Base-by-base conservation (phyloP, 2,888 invertebrate genomes). In the Gryllus longicercus region DNA sequence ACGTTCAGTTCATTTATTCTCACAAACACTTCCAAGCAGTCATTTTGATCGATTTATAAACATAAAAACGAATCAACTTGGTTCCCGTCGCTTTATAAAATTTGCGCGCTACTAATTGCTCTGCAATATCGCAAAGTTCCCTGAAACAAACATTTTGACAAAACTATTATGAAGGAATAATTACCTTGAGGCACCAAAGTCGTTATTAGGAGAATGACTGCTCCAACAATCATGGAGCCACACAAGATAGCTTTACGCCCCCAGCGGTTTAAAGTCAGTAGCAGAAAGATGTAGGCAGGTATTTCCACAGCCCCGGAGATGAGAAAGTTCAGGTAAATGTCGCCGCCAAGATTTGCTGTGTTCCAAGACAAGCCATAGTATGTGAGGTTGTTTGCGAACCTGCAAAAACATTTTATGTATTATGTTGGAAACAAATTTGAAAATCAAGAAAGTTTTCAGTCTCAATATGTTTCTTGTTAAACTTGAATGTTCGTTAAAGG, bases 321-420 rank as follows among this genome's bases (percentile, higher is more conserved):
- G 10, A 92, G 88, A 93, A 84, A 51, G 75, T 93, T 94, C n/a
- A 93, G 84, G 84, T 92, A 91, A 79, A 91, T 90, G 85, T 93
- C 92, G 63, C 92, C 93, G 12, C 92, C 93, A 79, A 94, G 89
- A 84, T 90, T 92, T 78, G 91, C 91, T 10, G 93, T 92, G 85
- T 92, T 93, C 92, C 94, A 92, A 1, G 94, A 93, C 11, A 94
- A 87, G 0, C 94, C 94, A 84, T 94, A 94, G 86, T 94, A 94
- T 11, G 93, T 92, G 81, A 92, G 92, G 84, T 93, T 93, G 85
- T 92, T 93, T 21, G 93, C 93, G 86, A 94, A 91, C 91, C 91
- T 91, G 84, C 75, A 25, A n/a, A 63, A 63, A 63, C 5, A 63
- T n/a, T n/a, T 63, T n/a, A 63, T 10, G 63, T 16, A 4, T 14